Evolutionary conservation across 2,888 invertebrate genomes (phyloP), one percentile per base, ranked within the genome.

Genomic region (Sialis lutaria): DNA sequence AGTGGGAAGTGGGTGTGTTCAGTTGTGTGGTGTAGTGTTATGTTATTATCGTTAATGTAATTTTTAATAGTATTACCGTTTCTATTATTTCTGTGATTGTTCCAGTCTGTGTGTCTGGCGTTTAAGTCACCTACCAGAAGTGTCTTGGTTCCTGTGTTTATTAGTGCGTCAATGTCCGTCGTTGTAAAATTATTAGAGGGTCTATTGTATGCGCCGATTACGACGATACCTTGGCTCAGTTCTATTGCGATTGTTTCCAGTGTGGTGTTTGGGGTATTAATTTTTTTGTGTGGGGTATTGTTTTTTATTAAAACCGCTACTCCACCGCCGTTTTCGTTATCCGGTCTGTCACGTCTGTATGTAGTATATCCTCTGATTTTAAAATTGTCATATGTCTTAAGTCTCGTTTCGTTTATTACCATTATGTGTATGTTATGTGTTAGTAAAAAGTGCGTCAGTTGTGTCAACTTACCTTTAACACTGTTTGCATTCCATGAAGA

Each of bases 161-260:
- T 32, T 42, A 54, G 33, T 13, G 6, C 40, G 10, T 53, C 48
- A 42, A 54, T 13, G 30, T 55, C 53, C 33, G 47, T 40, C 7
- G 8, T n/a, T 13, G 33, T 51, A 33, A 53, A 43, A 6, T 44
- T 39, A 43, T 48, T 48, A 6, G 33, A 50, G 8, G 55, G 34
- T 22, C 22, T 22, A 4, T 22, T 22, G 4, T 22, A 22, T 22
- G 22, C 22, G 22, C 22, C 22, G 22, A 51, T 50, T 7, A 54
- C 30, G 30, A 45, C 37, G 22, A 51, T 43, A 32, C 50, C 45
- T 45, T 47, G 50, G 34, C 44, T 40, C 13, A 53, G 12, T 49
- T 39, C 52, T 10, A 55, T 53, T 6, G 46, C 39, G 6, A 52
- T 22, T 43, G 37, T 42, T 50, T 55, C 53, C 40, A 53, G 51